phyloP scores from a whole-genome alignment of 2,888 invertebrate genomes.

The Encarsia formosa region DNA sequence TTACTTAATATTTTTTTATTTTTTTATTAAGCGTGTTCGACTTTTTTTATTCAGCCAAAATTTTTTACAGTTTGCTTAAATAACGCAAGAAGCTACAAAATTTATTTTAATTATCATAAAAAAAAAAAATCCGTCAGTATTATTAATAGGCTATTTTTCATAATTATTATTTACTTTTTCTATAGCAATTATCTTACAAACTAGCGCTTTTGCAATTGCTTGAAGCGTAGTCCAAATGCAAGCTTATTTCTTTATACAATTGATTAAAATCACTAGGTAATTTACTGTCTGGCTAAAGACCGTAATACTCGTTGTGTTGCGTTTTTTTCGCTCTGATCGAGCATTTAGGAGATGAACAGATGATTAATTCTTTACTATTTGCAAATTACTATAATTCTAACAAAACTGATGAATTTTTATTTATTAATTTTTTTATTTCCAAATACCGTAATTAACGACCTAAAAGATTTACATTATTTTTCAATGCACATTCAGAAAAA shows the following conservation, averaged over 20 bases:
- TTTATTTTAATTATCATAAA: constrained; percentile 24
- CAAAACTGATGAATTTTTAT: no score
- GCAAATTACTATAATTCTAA: no score
- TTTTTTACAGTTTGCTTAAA: constrained; percentile 14
- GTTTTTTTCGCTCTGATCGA: constrained; percentile 22
- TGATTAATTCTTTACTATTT: no score
- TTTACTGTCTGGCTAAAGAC: constrained; percentile 39
- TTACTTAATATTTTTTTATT: constrained; percentile 4
- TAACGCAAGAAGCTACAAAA: constrained; percentile 28
- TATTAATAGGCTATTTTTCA: constrained; percentile 1
- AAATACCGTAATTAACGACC: no score
- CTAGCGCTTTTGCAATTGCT: constrained; percentile 30
- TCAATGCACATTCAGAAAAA: no score
- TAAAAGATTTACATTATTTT: no score
- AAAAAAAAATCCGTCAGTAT: constrained; percentile 34
- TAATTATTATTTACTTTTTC: constrained; percentile 20
- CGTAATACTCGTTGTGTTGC: constrained; percentile 45
- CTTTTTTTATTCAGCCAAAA: constrained; percentile 5
- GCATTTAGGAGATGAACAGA: neutral
- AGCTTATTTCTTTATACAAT: constrained; percentile 30
- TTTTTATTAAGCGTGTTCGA: constrained; percentile 17
- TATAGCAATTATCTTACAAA: constrained; percentile 34
- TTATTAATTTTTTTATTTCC: neutral
- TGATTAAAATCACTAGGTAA: constrained; percentile 34
- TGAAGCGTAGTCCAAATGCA: constrained; percentile 14